Evolutionary conservation across 2,113 vertebrate species (phyloP), one percentile per base, ranked within the genome.

Genomic region (Taurulus bubalis): DNA sequence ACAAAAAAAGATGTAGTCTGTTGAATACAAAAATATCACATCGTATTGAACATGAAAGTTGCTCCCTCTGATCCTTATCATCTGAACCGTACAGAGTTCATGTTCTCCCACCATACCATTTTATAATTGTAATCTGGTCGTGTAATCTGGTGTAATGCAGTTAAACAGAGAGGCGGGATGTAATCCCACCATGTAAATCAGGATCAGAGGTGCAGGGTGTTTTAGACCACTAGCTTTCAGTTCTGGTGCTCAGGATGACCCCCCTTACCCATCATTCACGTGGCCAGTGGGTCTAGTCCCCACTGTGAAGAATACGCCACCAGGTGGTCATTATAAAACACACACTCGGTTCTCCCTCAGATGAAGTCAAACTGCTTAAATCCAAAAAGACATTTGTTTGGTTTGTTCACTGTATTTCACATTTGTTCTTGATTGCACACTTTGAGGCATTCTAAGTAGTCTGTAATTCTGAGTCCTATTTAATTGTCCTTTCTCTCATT

Each of bases 131-230:
- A 85, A 89, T 91, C 82, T 80, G 71, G 58, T 79, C 24, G 6
- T 67, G 55, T 84, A 87, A 91, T 91, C 85, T 85, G 66, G 24
- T 56, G 18, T 85, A 86, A 89, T 79, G 20, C 65, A 84, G 67
- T 83, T 77, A 77, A 89, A 86, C 62, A 59, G 55, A 80, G 81
- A 73, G 58, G 70, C 40, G 62, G 73, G 24, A 51, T 74, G 66
- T 85, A 87, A 88, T 89, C 71, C 84, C 77, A 63, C 55, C 71
- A 55, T 77, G 38, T 56, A 62, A 65, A 76, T 75, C 56, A 66
- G 55, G 38, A 36, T 83, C 71, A 86, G 70, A 84, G 68, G 51
- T n/a, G 56, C 67, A 38, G 49, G 47, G 62, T 30, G 30, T 82
- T 47, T 64, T 0, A 32, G 47, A 77, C 53, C 66, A 69, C 10